phyloP scores from a whole-genome alignment of 2,888 invertebrate species.

The Holacanthella duospinosa region DNA sequence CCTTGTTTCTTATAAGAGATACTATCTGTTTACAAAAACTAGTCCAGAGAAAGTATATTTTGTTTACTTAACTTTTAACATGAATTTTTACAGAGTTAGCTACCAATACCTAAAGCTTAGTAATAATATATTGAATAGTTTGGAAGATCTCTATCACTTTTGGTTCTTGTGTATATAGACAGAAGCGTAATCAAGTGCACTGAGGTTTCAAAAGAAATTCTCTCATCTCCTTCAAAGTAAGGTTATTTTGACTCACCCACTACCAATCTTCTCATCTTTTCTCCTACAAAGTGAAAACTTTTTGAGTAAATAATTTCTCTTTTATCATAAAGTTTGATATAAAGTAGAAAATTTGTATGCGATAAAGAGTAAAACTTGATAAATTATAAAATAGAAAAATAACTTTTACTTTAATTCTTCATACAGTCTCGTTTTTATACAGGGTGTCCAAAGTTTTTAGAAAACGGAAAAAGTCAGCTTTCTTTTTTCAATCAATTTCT shows the following conservation, averaged over 20 bases:
- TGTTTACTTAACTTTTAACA: neutral
- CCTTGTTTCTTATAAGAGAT: too few relatives aligned
- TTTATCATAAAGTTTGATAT: neutral
- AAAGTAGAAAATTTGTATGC: neutral
- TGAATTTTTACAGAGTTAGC: too few relatives aligned
- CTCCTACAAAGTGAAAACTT: neutral
- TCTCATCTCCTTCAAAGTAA: neutral
- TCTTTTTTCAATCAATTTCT: too few relatives aligned
- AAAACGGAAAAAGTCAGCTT: too few relatives aligned
- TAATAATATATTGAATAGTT: too few relatives aligned
- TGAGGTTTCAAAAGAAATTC: neutral
- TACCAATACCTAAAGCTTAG: too few relatives aligned
- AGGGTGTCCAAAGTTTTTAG: too few relatives aligned
- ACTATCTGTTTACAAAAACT: too few relatives aligned
- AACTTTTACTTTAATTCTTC: too few relatives aligned
- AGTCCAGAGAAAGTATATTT: neutral
- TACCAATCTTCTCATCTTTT: neutral
- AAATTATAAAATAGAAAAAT: too few relatives aligned
- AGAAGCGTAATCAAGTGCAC: conserved; percentile 1
- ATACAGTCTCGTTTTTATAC: too few relatives aligned
- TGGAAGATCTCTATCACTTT: neutral
- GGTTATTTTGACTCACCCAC: neutral
- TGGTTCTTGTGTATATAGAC: neutral
- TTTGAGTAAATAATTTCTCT: neutral
- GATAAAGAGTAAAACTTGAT: too few relatives aligned